These are phyloP conservation scores for Aphidius colemani DNA, from an alignment of 2,888 invertebrate genomes.

Conservation along the genomic window DNA sequence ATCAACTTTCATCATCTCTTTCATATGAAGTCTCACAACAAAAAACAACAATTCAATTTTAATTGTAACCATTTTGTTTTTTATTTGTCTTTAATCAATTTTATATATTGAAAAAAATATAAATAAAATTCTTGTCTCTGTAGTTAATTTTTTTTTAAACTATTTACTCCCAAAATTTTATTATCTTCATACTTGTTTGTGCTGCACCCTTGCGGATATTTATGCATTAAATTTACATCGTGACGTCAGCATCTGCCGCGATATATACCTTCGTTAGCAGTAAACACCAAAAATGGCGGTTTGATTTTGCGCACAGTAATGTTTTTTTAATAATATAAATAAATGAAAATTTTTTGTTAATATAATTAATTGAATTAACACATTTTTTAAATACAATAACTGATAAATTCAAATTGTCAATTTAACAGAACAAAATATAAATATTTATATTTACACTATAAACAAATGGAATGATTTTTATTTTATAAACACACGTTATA, in stretches of 20 bases:
- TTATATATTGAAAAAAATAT: not conserved
- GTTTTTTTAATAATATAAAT: not conserved
- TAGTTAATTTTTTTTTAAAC: no score
- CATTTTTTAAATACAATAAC: not conserved
- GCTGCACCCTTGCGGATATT: conserved; percentile 34
- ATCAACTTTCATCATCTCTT: no score
- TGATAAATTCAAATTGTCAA: not conserved
- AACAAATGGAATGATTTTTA: no score
- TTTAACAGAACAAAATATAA: no score
- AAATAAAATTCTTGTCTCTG: not conserved
- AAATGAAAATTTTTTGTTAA: not conserved
- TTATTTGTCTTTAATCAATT: no score
- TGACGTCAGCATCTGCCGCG: conserved; percentile 50
- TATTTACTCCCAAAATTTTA: not conserved
- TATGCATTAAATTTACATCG: conserved; percentile 33
- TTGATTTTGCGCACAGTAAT: conserved; percentile 45
- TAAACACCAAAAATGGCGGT: conserved; percentile 61
- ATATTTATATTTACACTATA: no score
- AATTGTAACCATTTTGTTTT: no score
- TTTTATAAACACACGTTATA: no score
- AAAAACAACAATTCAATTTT: no score
- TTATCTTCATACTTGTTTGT: conserved; percentile 9
- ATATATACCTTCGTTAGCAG: conserved; percentile 53
- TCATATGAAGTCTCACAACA: no score
- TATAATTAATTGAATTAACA: not conserved